Base-by-base conservation (phyloP, 2,888 invertebrate genomes). In the Gymnosoma rotundatum region DNA sequence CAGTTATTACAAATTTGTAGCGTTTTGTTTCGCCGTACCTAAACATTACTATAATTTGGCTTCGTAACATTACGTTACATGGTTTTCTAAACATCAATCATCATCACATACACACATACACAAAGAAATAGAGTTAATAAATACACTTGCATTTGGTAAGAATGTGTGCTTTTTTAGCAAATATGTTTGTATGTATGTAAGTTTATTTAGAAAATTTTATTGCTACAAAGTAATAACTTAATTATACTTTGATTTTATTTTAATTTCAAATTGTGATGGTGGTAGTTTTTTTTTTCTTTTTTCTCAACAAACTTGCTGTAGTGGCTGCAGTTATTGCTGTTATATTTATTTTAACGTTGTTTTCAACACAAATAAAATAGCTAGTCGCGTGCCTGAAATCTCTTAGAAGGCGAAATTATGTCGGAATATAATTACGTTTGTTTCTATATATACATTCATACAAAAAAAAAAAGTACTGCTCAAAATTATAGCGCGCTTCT, bases 141-240 rank as follows among this genome's bases (percentile, higher is more conserved):
- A 52, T 8, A 18, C 20, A 52, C 8, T 7, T 52, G 1, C 7
- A 16, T n/a, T 50, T 50, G 18, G n/a, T 18, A 16, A 50, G 48
- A n/a, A n/a, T 48, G 12, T 48, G 48, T n/a, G 6, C 25, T 25
- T 48, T 48, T 7, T 48, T 2, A 10, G 42, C 12, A 42, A 42
- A 7, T 42, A 25, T 25, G 4, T 25, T 1, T 25, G 25, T 25
- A 25, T 4, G 42, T 42, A 7, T 42, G 12, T 42, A 42, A 12
- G 12, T 42, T 8, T 12, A 42, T 60, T 78, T 73, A 78, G 58
- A 74, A 74, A 85, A 81, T 86, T 73, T 83, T 84, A 83, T 83
- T 83, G 86, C 87, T 84, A 81, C 82, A 86, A 81, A 83, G 85
- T 87, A 87, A 88, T 88, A 86, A 88, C 87, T 87, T 87, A 88